Base-by-base conservation (phyloP, 2,113 vertebrate genomes). In the Podocnemis expansa region DNA sequence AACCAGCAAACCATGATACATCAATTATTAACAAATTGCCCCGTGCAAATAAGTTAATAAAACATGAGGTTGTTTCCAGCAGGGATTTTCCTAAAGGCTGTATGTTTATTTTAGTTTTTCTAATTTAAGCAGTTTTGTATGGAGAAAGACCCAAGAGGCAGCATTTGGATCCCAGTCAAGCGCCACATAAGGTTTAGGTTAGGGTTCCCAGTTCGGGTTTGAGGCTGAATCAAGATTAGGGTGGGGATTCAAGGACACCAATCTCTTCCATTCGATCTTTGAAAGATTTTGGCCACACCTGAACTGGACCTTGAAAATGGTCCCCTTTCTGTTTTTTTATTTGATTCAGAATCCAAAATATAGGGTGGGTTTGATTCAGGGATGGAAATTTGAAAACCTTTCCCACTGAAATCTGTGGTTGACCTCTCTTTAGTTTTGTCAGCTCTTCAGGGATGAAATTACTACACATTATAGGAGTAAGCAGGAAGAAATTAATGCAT, bases 31-130 rank as follows among this genome's bases (percentile, higher is more conserved):
- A 95, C 91, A 55, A 52, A 17, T 91, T 58, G 91, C 88, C 83
- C 82, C 1, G 25, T 58, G 63, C 75, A 34, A 75, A 95, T 84
- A 93, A 56, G 60, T 96, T 89, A 94, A 94, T 92, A 93, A 92
- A 94, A 82, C 52, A 94, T 82, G 10, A 95, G 63, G n/a, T 75
- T 49, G 49, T 87, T 96, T 94, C 79, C 91, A 96, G 85, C 76
- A 87, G 81, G 92, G 85, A 80, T 82, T 94, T 3, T 1, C 70
- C 95, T 80, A 78, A 95, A 88, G 67, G 45, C 89, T 91, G 43
- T 52, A 76, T 60, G 76, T 96, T 95, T 94, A 70, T 47, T 87
- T 76, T 84, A 19, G 51, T 86, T 79, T 85, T 88, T 85, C 52
- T 91, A 79, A 83, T 92, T 93, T 80, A 79, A 78, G 87, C 85